These are phyloP conservation scores for Garra rufa DNA, from an alignment of 2,113 vertebrate species.

Conservation along the genomic window DNA sequence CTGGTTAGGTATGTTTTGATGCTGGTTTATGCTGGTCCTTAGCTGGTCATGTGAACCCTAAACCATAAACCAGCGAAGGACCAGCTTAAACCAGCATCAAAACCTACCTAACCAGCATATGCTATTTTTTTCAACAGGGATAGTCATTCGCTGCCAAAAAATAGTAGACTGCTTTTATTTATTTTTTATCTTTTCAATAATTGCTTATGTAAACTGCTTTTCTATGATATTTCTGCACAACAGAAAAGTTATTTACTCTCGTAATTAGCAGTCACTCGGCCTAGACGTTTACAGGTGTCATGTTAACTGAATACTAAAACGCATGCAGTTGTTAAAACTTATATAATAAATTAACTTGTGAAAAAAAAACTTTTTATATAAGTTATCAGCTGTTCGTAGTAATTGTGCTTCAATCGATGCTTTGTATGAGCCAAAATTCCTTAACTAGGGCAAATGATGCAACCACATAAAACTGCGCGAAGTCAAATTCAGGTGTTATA, in stretches of 20 bases:
- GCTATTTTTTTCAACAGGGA: no score
- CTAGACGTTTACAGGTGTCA: not conserved
- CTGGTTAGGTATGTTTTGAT: no score
- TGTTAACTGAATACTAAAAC: not conserved
- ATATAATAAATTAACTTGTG: not conserved
- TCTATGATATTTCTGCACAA: not conserved
- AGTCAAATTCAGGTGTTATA: constrained; percentile 4
- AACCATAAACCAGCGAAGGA: no score
- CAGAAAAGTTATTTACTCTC: not conserved
- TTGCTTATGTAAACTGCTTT: no score
- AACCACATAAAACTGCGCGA: not conserved
- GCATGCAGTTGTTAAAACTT: not conserved
- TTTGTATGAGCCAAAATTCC: not conserved
- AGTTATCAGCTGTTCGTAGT: not conserved
- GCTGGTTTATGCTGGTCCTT: no score
- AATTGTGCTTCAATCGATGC: not conserved
- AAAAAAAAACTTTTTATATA: not conserved
- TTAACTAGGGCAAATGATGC: constrained; percentile 11
- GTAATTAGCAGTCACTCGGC: not conserved
- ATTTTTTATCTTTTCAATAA: no score
- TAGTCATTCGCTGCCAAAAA: no score
- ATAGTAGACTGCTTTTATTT: no score
- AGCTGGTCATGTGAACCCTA: no score
- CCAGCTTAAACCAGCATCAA: no score
- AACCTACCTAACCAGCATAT: no score